These are phyloP conservation scores for Microplitis demolitor DNA, from an alignment of 1,140 invertebrate species.

Conservation along the genomic window DNA sequence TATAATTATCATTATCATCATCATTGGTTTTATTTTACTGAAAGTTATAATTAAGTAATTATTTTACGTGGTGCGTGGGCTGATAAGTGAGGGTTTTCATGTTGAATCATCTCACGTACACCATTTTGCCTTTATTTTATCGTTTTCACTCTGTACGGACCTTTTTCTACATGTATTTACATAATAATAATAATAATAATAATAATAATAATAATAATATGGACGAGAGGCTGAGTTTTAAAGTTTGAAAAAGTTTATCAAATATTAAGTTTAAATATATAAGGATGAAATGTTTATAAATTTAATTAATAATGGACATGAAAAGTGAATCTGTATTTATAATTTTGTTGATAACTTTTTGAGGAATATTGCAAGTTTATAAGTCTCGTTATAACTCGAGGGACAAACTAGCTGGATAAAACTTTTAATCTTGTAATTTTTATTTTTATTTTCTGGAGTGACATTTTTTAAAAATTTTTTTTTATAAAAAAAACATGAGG, in stretches of 20 bases:
- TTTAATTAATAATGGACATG: no score
- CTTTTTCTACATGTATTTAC: background rate
- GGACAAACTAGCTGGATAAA: slow-evolving; percentile 15
- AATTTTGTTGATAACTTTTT: no score
- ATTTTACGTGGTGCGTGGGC: slow-evolving; percentile 52
- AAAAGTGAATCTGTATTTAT: no score
- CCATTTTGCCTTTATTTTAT: background rate
- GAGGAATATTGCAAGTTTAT: no score
- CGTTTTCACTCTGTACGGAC: background rate
- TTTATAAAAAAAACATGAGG: background rate
- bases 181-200: no score
- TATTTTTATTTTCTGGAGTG: no score
- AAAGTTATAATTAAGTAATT: slow-evolving; percentile 58
- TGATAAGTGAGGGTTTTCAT: slow-evolving; percentile 51
- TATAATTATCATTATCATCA: background rate
- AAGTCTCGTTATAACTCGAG: no score
- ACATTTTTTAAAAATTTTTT: background rate
- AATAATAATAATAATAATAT: no score
- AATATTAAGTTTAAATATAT: no score
- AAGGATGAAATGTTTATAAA: no score
- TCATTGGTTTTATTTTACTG: background rate
- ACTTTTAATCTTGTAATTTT: slow-evolving; percentile 43
- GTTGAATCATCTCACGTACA: slow-evolving; percentile 14
- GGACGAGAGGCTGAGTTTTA: no score
- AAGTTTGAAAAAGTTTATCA: no score